These are phyloP conservation scores for Tetragonisca angustula DNA, from an alignment of 2,888 invertebrate genomes.

Conservation along the genomic window DNA sequence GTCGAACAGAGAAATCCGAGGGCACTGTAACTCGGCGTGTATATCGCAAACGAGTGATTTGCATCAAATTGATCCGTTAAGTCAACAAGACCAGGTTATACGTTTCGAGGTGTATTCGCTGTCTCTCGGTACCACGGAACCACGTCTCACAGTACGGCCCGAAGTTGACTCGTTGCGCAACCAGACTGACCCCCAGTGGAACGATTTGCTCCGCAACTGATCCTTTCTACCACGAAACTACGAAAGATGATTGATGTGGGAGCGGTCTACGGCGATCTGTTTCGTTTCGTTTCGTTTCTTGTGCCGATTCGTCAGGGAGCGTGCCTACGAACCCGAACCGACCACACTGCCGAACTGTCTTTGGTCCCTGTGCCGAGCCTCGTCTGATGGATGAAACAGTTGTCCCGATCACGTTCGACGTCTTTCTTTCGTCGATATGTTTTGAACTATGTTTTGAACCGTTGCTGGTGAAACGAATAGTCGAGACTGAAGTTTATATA, in stretches of 20 bases:
- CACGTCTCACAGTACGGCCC: slow-evolving; percentile 63
- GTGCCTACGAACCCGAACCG: background rate
- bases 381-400: background rate
- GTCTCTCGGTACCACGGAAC: slow-evolving; percentile 53
- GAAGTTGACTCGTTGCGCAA: slow-evolving; percentile 79
- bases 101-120: slow-evolving; percentile 70
- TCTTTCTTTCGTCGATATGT: background rate
- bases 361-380: background rate
- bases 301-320: slow-evolving; percentile 49
- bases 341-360: slow-evolving; percentile 2
- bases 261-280: slow-evolving; percentile 74
- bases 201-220: slow-evolving; percentile 78
- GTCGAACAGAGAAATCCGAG: slow-evolving; percentile 41
- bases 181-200: slow-evolving; percentile 77
- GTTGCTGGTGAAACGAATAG: no score
- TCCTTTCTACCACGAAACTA: slow-evolving; percentile 82
- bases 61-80: slow-evolving; percentile 83
- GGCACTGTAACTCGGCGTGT: slow-evolving; percentile 49
- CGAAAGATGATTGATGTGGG: slow-evolving; percentile 83
- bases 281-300: slow-evolving; percentile 58
- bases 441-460: no score
- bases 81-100: slow-evolving; percentile 77
- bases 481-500: no score
- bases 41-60: slow-evolving; percentile 83
- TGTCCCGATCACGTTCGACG: background rate